Base-by-base conservation (phyloP, 1,140 invertebrate species). In the Heterodera schachtii region DNA sequence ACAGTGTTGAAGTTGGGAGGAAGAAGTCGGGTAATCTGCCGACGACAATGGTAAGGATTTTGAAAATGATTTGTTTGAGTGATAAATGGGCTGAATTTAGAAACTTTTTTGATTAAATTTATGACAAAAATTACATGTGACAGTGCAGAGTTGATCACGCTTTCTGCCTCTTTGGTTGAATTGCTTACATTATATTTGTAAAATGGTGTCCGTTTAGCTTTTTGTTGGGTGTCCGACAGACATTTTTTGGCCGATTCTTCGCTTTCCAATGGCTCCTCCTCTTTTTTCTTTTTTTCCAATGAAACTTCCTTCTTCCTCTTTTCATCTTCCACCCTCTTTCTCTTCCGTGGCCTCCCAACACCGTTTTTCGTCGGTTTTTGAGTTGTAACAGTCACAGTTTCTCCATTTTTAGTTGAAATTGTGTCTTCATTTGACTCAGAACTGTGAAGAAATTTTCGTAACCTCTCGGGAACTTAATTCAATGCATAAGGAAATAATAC, bases 391-490 rank as follows among this genome's bases (percentile, higher is more conserved):
- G 6, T 52, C 11, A 19, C 13, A 64, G 70, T 71, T 70, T 78
- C 70, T 69, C 70, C 41, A 3, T 69, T 13, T 70, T 70, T 31
- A 19, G 0, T 70, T 31, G 6, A 8, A 66, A 31, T 44, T 16
- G 6, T 41, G 11, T 46, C 77, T 6, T 46, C 19, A 44, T 78
- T 64, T 19, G 19, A 9, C 66, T 78, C 77, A 11, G 77, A 70
- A 46, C 41, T 21, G 13, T 47, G n/a, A 64, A 78, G 64, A 31
- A 78, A 69, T 78, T 46, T 64, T 16, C 77, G 64, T 31, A 78
- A 64, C 6, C 77, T 41, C 49, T 78, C 77, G 5, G 77, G 77
- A 21, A 78, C 77, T 78, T 9, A 78, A 78, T 19, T 44, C 16
- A 77, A 77, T 73, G 5, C 19, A 31, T 31, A 31, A 31, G 31